Conservation (phyloP, 2,888 invertebrate species). For the Tetranychus truncatus region DNA sequence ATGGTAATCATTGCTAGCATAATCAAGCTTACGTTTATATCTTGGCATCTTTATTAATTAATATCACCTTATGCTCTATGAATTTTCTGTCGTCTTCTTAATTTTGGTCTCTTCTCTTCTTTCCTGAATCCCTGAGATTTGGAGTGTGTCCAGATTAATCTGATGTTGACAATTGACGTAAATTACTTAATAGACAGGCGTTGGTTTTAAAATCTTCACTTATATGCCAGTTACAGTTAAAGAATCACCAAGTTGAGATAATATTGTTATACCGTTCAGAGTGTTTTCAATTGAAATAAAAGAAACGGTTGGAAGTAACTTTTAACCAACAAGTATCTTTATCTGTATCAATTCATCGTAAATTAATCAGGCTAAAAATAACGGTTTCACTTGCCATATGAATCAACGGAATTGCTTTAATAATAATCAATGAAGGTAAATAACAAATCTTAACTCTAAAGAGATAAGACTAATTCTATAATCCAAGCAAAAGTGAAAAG, state of each 20-base stretch:
- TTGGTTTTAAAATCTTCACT: not conserved
- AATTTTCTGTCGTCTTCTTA: not conserved
- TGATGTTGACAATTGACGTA: not conserved
- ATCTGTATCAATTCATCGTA: too few species aligned
- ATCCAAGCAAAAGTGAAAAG: too few species aligned
- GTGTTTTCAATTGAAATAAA: too few species aligned
- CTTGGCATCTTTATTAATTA: not conserved
- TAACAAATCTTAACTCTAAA: too few species aligned
- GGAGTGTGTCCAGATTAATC: not conserved
- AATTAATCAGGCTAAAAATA: too few species aligned
- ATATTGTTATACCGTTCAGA: too few species aligned
- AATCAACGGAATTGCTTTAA: too few species aligned
- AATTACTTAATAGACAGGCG: not conserved
- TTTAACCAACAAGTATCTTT: too few species aligned
- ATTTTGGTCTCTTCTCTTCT: not conserved
- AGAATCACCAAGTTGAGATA: not conserved
- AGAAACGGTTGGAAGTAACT: too few species aligned
- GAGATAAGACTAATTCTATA: too few species aligned
- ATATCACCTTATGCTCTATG: not conserved
- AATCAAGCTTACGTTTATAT: not conserved
- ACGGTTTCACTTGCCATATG: too few species aligned
- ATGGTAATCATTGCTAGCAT: not conserved
- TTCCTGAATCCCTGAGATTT: not conserved
- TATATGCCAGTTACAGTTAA: not conserved
- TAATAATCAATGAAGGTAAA: too few species aligned